These are phyloP conservation scores for Pelobates fuscus DNA, from an alignment of 2,113 vertebrate species.

Conservation along the genomic window DNA sequence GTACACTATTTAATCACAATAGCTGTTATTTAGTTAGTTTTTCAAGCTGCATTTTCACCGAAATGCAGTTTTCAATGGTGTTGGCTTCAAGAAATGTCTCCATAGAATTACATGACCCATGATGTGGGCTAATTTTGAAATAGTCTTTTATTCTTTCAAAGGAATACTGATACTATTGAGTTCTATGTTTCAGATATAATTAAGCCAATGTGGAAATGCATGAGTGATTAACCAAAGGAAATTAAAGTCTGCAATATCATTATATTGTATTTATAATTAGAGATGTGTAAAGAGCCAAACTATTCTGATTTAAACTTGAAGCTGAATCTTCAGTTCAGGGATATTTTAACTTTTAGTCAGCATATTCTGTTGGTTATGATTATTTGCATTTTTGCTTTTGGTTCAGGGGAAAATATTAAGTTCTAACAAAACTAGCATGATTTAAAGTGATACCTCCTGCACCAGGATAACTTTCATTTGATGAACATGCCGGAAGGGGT, in stretches of 20 bases:
- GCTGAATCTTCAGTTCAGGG: too few species aligned
- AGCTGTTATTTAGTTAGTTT: conserved; percentile 32
- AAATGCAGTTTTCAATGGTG: conserved; percentile 12
- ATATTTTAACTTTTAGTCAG: too few species aligned
- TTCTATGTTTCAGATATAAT: not conserved
- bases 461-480: too few species aligned
- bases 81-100: conserved; percentile 13
- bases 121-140: conserved; percentile 11
- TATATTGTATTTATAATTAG: not conserved
- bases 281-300: not conserved
- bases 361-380: too few species aligned
- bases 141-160: conserved; percentile 9
- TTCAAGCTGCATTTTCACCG: conserved; percentile 23
- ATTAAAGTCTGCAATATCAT: not conserved
- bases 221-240: not conserved
- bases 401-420: too few species aligned
- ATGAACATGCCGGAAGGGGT: too few species aligned
- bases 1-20: too few species aligned
- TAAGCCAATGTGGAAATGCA: not conserved
- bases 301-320: not conserved
- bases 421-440: too few species aligned
- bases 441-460: too few species aligned
- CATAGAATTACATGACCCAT: conserved; percentile 28
- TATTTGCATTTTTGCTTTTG: too few species aligned
- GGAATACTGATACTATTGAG: not conserved